phyloP scores from a whole-genome alignment of 2,113 vertebrate species.

The Takifugu bimaculatus region DNA sequence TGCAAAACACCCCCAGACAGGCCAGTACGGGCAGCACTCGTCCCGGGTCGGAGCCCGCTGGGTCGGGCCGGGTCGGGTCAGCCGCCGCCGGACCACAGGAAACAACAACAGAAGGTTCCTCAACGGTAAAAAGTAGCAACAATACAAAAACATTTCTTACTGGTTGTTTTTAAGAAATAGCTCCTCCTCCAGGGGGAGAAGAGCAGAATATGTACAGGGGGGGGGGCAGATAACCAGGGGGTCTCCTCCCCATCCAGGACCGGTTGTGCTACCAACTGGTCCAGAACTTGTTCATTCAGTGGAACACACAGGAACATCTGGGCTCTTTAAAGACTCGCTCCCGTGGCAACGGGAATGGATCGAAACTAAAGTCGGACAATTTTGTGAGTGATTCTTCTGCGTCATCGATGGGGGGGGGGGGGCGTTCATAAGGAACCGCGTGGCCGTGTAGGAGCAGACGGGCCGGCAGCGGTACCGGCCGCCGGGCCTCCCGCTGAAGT shows the following conservation, averaged over 20 bases:
- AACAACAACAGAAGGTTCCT: conserved; percentile 25
- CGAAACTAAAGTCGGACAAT: no score
- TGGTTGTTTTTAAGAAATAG: conserved; percentile 52
- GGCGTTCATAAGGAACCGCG: no score
- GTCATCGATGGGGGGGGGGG: no score
- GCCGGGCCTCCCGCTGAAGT: conserved; percentile 1
- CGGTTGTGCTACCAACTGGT: no score
- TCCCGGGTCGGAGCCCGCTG: no score
- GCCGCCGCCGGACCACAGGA: conserved; percentile 49
- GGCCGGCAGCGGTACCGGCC: background rate
- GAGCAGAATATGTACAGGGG: conserved; percentile 71
- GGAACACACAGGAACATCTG: no score
- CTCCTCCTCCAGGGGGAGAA: conserved; percentile 49
- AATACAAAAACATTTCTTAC: conserved; percentile 66
- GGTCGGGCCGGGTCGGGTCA: conserved; percentile 1
- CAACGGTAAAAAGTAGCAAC: conserved; percentile 64
- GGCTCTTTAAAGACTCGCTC: no score
- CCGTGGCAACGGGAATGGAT: no score
- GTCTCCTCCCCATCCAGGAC: no score
- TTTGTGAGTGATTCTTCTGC: no score
- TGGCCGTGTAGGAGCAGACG: background rate
- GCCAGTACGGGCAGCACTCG: conserved; percentile 17
- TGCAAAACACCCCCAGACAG: conserved; percentile 19
- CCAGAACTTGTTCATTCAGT: no score
- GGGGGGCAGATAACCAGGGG: conserved; percentile 22